Base-by-base conservation (phyloP, 92 coral and sea anemone species). In the Epizoanthus stellaris region DNA sequence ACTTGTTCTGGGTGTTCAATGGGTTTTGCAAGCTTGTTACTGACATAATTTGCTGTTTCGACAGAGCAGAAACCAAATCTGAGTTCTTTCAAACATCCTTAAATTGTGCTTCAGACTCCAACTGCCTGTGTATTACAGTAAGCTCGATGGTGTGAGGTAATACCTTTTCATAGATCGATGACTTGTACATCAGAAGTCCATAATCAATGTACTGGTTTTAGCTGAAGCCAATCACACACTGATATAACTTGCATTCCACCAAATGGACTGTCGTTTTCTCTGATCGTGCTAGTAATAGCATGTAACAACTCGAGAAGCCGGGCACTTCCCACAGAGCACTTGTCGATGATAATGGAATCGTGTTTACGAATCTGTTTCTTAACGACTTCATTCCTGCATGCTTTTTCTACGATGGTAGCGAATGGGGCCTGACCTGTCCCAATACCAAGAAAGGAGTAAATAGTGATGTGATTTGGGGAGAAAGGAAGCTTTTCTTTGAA, bases 361-460 rank as follows among this genome's bases (percentile, higher is more conserved):
- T 0, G 25, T 23, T 23, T 23, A 23, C 25, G 25, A 23, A 40
- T 25, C 86, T 25, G 67, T 6, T 61, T 61, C 67, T 61, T n/a
- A 61, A 61, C 16, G 20, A 61, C 15, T 61, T 61, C 67, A 61
- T 61, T 61, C 20, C 17, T 61, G 20, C 67, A 61, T 25, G 67
- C 67, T 61, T 61, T 61, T 61, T 61, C 67, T 61, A 61, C 67
- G 20, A 61, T 25, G 15, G 67, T 61, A 23, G 25, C 25, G 25
- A 23, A 67, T 15, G 85, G 25, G 20, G 45, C 85, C 70, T 77
- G 80, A 4, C 67, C 89, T 45, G 89, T 86, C 19, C 80, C 89
- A 30, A 86, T 80, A 13, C 89, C 89, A 17, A 86, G 36, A 45
- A 86, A 86, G 25, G 25, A 23, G 25, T 23, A 23, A 23, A 23